phyloP scores from a whole-genome alignment of 2,797 vertebrate species.

The Cirrhinus mrigala region DNA sequence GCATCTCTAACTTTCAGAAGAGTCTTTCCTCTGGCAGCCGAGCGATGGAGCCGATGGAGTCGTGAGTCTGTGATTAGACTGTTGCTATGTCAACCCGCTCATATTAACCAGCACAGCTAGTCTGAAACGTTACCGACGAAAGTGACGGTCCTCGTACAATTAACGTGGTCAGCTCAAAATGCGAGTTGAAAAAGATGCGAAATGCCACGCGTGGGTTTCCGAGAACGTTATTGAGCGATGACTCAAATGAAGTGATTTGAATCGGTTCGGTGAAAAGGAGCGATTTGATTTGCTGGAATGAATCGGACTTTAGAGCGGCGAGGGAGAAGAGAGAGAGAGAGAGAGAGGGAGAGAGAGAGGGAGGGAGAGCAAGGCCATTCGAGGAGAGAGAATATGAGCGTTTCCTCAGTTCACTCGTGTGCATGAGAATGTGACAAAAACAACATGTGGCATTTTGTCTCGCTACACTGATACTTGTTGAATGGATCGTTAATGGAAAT shows the following conservation, averaged over 20 bases:
- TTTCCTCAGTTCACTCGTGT: neutral
- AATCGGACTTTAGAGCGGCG: neutral
- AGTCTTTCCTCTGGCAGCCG: neutral
- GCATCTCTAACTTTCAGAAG: too few species aligned
- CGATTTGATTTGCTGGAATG: neutral
- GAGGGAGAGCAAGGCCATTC: neutral
- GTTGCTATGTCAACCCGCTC: neutral
- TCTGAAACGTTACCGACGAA: neutral
- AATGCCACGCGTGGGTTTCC: neutral
- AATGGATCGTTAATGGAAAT: neutral
- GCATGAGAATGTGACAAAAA: slow-evolving; percentile 10
- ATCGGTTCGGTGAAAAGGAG: neutral
- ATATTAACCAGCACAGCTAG: neutral
- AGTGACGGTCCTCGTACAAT: neutral
- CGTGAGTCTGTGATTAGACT: neutral
- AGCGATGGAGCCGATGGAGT: neutral
- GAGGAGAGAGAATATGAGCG: neutral
- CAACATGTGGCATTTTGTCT: slow-evolving; percentile 35
- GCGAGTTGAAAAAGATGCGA: neutral
- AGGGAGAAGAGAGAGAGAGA: too few species aligned
- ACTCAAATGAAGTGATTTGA: neutral
- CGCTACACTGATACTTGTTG: neutral
- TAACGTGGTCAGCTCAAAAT: neutral
- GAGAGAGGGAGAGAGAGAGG: neutral
- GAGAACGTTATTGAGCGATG: neutral